These are phyloP conservation scores for Drosophila parthenogenetica DNA, from an alignment of 2,888 invertebrate species.

Conservation along the genomic window DNA sequence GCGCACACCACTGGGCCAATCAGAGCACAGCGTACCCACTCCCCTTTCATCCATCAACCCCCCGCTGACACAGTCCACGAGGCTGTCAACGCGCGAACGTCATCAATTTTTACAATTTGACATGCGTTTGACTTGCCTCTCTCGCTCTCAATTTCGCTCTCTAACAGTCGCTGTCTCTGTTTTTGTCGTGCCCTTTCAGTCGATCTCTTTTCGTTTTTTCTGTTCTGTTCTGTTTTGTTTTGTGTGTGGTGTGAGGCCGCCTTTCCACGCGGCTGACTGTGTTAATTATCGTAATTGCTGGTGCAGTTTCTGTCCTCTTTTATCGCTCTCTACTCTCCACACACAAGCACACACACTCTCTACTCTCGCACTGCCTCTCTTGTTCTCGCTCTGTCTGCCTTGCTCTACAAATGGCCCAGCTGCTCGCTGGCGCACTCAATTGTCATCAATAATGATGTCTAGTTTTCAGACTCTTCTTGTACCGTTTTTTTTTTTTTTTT, in stretches of 20 bases:
- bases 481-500: constrained; percentile 50
- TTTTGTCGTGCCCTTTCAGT: constrained; percentile 21
- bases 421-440: constrained; percentile 82
- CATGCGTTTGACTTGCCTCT: constrained; percentile 54
- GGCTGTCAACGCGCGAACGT: constrained; percentile 83
- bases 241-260: constrained; percentile 34
- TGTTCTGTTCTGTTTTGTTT: background rate
- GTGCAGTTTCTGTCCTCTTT: constrained; percentile 57
- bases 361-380: constrained; percentile 17
- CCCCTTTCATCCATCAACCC: constrained; percentile 12
- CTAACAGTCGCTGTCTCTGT: constrained; percentile 18
- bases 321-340: constrained; percentile 27
- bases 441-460: constrained; percentile 85
- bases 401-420: constrained; percentile 53
- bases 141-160: constrained; percentile 24
- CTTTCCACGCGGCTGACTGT: constrained; percentile 82
- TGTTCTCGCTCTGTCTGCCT: constrained; percentile 5
- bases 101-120: constrained; percentile 83
- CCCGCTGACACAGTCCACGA: constrained; percentile 20
- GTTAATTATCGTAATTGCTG: constrained; percentile 84
- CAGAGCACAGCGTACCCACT: constrained; percentile 36
- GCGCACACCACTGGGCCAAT: constrained; percentile 54
- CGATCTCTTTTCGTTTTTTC: constrained; percentile 13
- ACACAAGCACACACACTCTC: constrained; percentile 3
- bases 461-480: constrained; percentile 70